A percentile compares a stretch with the other conserved stretches of the same genome.
Evolutionary conservation across 2,888 invertebrate species (phyloP).

Genomic region (Caenorhabditis drosophilae): DNA sequence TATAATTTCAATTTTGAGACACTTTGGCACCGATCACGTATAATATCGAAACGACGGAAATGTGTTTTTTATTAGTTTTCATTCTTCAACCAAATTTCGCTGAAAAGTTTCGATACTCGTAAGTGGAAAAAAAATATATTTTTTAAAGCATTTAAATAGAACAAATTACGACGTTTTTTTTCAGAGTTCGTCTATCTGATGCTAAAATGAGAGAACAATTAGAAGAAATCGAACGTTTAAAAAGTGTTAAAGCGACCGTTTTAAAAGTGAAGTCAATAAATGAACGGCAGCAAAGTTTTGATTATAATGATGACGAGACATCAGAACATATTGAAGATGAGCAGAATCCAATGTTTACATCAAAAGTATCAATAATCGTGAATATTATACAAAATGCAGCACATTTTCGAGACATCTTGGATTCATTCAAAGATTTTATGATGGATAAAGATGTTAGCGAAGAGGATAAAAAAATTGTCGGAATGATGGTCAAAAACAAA

Average conservation of each 20-base stretch:
- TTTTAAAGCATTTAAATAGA: too few species aligned
- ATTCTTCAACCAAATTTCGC: constrained; percentile 13
- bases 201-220: constrained; percentile 18
- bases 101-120: constrained; percentile 17
- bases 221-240: constrained; percentile 14
- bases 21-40: constrained; percentile 31
- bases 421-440: constrained; percentile 29
- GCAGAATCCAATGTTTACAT: not conserved
- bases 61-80: constrained; percentile 31
- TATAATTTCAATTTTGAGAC: constrained; percentile 9
- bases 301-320: not conserved
- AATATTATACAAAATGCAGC: not conserved
- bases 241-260: too few species aligned
- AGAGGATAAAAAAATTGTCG: constrained; percentile 11
- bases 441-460: constrained; percentile 13
- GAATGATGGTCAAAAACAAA: constrained; percentile 8
- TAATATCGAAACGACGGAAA: constrained; percentile 18
- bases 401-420: constrained; percentile 19
- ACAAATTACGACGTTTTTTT: not conserved
- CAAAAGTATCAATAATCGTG: not conserved
- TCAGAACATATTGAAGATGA: not conserved
- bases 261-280: too few species aligned
- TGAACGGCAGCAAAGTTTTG: too few species aligned
- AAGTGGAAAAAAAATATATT: too few species aligned
- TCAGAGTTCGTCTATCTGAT: constrained; percentile 17